These are phyloP conservation scores for Kryphioiulus occultus DNA, from an alignment of 2,888 invertebrate species.

Conservation along the genomic window DNA sequence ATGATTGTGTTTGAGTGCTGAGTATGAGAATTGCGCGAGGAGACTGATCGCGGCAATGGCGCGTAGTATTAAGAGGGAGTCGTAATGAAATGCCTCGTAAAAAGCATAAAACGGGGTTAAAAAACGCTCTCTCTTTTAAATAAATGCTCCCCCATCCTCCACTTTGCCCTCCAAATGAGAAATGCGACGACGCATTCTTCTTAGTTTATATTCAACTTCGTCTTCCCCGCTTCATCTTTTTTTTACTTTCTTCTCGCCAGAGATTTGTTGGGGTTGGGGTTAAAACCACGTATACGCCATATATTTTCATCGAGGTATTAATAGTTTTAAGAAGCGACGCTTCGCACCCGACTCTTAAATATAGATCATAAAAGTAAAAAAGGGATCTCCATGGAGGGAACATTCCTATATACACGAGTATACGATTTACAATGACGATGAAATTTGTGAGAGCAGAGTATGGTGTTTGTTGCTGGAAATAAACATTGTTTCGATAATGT, in stretches of 20 bases:
- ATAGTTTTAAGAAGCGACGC: neutral
- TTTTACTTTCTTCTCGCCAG: neutral
- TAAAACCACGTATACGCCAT: neutral
- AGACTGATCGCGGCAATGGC: too few species aligned
- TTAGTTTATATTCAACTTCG: neutral
- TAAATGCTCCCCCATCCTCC: slow-evolving; percentile 23
- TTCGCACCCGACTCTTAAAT: neutral
- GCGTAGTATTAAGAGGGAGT: neutral
- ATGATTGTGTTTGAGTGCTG: neutral
- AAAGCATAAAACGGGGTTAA: slow-evolving; percentile 23
- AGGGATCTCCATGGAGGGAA: too few species aligned
- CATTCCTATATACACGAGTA: too few species aligned
- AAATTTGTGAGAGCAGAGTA: too few species aligned
- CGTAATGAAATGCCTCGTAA: slow-evolving; percentile 23
- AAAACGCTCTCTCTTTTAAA: slow-evolving; percentile 10
- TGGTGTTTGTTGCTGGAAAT: too few species aligned
- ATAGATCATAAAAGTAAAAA: neutral
- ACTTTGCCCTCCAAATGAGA: slow-evolving; percentile 10
- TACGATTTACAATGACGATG: too few species aligned
- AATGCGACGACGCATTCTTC: neutral
- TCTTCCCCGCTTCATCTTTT: neutral
- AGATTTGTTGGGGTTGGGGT: slow-evolving; percentile 23
- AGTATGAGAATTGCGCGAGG: neutral
- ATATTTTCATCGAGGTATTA: slow-evolving; percentile 1
- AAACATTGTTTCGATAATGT: too few species aligned